phyloP scores from a whole-genome alignment of 2,888 invertebrate species.

The Temnothorax ravouxi region DNA sequence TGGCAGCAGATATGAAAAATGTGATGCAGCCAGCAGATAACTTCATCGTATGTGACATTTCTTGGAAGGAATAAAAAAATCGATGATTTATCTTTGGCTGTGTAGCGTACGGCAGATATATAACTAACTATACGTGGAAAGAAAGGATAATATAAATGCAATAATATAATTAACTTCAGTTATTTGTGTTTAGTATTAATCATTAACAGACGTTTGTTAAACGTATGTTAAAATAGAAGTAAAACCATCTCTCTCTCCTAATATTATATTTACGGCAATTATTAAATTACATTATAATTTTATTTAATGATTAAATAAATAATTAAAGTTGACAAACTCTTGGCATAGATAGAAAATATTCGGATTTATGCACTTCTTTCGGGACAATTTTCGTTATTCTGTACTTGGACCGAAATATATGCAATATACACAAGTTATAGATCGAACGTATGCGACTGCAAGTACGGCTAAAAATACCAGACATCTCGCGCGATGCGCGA shows the following conservation, averaged over 20 bases:
- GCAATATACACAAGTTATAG: conserved; percentile 3
- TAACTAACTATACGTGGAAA: conserved; percentile 8
- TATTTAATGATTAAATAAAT: neutral
- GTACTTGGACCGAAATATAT: conserved; percentile 7
- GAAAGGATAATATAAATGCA: neutral
- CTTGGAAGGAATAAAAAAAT: conserved; percentile 29
- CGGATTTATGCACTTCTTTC: neutral
- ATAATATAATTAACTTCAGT: neutral
- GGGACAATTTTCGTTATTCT: neutral
- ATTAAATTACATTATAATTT: conserved; percentile 17
- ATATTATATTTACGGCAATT: neutral
- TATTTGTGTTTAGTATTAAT: neutral
- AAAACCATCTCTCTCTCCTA: neutral
- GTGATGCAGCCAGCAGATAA: conserved; percentile 20
- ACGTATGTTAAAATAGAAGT: neutral
- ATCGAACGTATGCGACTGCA: conserved; percentile 19
- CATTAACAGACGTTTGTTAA: neutral
- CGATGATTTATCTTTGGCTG: conserved; percentile 35
- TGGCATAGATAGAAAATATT: neutral
- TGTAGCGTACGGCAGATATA: neutral
- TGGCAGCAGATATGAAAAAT: conserved; percentile 62
- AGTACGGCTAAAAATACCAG: conserved; percentile 35
- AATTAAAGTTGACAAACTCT: neutral
- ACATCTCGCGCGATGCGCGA: conserved; percentile 28
- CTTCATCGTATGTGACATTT: conserved; percentile 40